These are phyloP conservation scores for Batillaria attramentaria DNA, from an alignment of 1,140 invertebrate species.

Conservation along the genomic window DNA sequence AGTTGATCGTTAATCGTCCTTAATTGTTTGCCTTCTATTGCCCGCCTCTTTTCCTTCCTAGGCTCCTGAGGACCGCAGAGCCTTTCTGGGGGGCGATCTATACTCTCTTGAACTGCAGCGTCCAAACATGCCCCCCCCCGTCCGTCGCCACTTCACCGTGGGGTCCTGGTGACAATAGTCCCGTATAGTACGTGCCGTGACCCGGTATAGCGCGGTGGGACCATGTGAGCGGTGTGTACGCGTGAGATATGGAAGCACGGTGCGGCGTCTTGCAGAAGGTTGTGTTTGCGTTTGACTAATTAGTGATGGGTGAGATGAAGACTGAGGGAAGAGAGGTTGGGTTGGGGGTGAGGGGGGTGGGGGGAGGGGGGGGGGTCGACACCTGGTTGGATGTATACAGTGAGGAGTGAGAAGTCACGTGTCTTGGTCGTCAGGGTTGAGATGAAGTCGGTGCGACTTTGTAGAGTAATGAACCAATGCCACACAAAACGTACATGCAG, in stretches of 20 bases:
- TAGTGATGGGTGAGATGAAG: neutral
- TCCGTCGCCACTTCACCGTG: no score
- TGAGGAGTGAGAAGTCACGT: neutral
- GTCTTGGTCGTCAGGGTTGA: neutral
- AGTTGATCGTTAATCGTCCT: constrained; percentile 3
- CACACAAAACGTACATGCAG: neutral
- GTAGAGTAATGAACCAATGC: neutral
- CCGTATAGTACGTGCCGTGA: no score
- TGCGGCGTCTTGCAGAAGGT: neutral
- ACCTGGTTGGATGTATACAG: neutral
- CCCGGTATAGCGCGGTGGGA: no score
- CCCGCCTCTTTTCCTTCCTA: neutral
- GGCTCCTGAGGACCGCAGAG: neutral
- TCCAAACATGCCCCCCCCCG: no score
- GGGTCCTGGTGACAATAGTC: no score
- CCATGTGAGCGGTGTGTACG: neutral
- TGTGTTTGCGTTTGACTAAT: constrained; percentile 10
- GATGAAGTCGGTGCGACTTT: neutral
- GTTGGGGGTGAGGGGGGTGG: constrained; percentile 5
- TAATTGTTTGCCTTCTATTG: constrained; percentile 24
- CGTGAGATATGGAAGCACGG: neutral
- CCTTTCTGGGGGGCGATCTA: no score
- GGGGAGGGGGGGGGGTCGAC: neutral
- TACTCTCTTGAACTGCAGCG: no score
- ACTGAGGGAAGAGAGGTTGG: neutral